A percentile compares a stretch with the other conserved stretches of the same genome.
phyloP scores from a whole-genome alignment of 2,888 invertebrate genomes.

The Schrankia costaestrigalis region DNA sequence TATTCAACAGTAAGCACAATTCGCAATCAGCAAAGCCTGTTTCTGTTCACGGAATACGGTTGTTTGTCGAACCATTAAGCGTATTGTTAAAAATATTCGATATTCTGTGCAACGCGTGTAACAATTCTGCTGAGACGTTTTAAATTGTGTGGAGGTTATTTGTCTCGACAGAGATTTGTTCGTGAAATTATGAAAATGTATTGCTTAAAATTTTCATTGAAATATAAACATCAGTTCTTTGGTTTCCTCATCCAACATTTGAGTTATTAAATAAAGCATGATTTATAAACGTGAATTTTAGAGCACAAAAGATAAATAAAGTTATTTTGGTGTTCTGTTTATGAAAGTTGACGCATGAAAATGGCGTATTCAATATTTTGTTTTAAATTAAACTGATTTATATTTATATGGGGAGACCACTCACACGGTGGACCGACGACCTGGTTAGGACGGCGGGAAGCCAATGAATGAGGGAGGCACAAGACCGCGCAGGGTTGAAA shows the following conservation, averaged over 20 bases:
- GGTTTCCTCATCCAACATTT: too few species aligned
- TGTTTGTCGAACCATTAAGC: conserved; percentile 53
- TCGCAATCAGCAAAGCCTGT: conserved; percentile 72
- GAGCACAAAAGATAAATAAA: too few species aligned
- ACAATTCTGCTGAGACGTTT: conserved; percentile 21
- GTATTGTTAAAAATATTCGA: conserved; percentile 42
- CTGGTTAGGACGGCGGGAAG: not conserved
- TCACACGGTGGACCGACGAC: not conserved
- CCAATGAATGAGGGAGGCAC: too few species aligned
- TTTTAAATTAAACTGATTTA: not conserved
- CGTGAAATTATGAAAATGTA: conserved; percentile 14
- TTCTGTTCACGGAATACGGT: conserved; percentile 47
- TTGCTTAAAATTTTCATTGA: conserved; percentile 10
- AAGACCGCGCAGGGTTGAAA: too few species aligned
- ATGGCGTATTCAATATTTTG: not conserved
- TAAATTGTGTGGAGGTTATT: conserved; percentile 16
- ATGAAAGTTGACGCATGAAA: not conserved
- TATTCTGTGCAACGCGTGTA: conserved; percentile 24
- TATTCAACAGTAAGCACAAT: conserved; percentile 70
- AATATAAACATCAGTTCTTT: conserved; percentile 16
- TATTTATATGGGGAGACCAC: conserved; percentile 7
- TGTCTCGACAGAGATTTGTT: conserved; percentile 8
- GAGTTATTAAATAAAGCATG: too few species aligned
- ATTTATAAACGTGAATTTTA: too few species aligned
- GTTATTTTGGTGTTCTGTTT: too few species aligned